Conservation (phyloP, 2,797 vertebrate species). For the Cyprinella venusta region DNA sequence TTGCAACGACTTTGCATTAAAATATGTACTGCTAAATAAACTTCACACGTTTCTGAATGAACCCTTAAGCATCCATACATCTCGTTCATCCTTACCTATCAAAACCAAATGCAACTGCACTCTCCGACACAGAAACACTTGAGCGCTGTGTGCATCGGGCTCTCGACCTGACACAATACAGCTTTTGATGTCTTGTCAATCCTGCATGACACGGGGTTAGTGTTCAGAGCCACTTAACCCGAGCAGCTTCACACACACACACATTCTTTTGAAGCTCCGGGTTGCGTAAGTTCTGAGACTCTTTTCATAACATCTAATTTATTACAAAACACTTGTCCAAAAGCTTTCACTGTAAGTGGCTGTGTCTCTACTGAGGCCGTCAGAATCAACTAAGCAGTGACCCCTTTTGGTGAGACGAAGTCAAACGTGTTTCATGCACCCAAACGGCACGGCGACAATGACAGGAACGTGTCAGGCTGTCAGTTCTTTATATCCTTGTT, state of each 20-base stretch:
- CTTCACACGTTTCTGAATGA: not conserved
- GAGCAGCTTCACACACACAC: not conserved
- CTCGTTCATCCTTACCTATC: constrained; percentile 40
- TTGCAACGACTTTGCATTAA: not conserved
- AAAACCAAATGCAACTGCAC: not conserved
- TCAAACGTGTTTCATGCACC: not conserved
- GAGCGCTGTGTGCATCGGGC: constrained; percentile 17
- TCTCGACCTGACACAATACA: not conserved
- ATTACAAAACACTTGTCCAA: not conserved
- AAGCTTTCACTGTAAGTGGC: constrained; percentile 26
- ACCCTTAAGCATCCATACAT: not conserved
- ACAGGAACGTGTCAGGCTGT: constrained; percentile 11
- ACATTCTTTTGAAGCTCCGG: constrained; percentile 3
- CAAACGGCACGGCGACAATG: not conserved
- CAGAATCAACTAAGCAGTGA: constrained; percentile 20
- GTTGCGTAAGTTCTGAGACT: not conserved
- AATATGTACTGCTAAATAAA: not conserved
- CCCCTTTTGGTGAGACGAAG: constrained; percentile 51
- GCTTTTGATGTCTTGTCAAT: not conserved
- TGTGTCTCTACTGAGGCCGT: not conserved
- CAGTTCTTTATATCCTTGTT: constrained; percentile 52
- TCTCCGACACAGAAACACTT: not conserved
- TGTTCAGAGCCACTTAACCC: constrained; percentile 7
- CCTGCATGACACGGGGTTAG: not conserved
- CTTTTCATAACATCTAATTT: constrained; percentile 15